These are phyloP conservation scores for Pseudomugil gertrudae DNA, from an alignment of 2,797 vertebrate species.

Conservation along the genomic window DNA sequence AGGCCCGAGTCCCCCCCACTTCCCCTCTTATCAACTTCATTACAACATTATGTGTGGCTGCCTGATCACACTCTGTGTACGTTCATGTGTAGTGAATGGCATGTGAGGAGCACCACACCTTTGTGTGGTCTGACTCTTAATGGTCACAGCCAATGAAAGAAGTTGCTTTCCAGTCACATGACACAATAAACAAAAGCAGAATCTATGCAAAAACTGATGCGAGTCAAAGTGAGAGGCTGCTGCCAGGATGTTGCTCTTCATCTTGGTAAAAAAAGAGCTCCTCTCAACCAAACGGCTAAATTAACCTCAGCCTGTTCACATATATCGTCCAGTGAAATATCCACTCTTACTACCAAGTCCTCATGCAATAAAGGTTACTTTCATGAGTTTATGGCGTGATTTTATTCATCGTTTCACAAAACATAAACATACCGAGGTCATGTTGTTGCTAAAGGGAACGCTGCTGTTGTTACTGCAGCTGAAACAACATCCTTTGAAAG, in stretches of 20 bases:
- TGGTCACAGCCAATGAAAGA: background rate
- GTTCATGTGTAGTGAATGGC: background rate
- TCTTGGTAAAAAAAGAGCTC: background rate
- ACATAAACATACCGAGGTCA: slow-evolving; percentile 37
- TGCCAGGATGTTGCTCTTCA: background rate
- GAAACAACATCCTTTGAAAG: slow-evolving; percentile 62
- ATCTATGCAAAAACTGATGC: background rate
- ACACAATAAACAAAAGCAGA: background rate
- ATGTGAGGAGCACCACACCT: background rate
- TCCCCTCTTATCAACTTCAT: background rate
- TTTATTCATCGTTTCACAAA: slow-evolving; percentile 26
- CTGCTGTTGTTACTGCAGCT: slow-evolving; percentile 60
- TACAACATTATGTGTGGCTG: background rate
- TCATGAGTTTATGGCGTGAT: slow-evolving; percentile 9
- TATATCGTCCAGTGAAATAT: background rate
- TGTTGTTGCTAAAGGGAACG: slow-evolving; percentile 23
- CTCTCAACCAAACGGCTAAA: background rate
- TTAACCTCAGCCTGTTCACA: background rate
- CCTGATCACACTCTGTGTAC: background rate
- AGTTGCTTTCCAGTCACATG: background rate
- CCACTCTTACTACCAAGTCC: background rate
- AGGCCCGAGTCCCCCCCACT: background rate
- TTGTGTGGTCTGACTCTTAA: background rate
- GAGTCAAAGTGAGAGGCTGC: background rate
- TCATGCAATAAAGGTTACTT: background rate